Percentiles rank a stretch among this genome's conserved stretches.
Conservation (phyloP, 2,888 invertebrate genomes). For the Carpatolechia fugitivella region DNA sequence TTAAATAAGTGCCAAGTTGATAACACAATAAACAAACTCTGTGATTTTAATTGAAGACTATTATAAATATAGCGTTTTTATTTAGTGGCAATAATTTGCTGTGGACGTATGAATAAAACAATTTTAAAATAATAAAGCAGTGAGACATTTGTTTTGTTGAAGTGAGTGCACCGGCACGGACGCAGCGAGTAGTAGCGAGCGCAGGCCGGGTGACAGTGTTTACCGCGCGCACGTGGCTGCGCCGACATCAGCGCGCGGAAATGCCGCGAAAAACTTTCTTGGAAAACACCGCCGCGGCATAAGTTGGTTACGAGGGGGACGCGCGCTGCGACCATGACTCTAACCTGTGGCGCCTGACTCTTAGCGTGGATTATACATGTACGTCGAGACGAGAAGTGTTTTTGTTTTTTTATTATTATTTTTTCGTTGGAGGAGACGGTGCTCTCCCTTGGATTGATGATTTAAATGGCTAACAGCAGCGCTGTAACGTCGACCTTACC, state of each 20-base stretch:
- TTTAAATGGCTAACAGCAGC: conserved; percentile 77
- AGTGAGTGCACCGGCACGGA: conserved; percentile 19
- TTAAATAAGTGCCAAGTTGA: conserved; percentile 65
- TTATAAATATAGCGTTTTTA: conserved; percentile 40
- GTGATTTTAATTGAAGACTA: conserved; percentile 53
- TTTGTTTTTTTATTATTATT: conserved; percentile 72
- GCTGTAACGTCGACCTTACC: conserved; percentile 76
- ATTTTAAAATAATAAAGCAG: conserved; percentile 37
- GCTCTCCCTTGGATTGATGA: conserved; percentile 68
- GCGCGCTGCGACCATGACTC: conserved; percentile 57
- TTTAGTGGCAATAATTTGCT: conserved; percentile 43
- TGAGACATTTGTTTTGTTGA: conserved; percentile 24
- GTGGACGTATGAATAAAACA: conserved; percentile 41
- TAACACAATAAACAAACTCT: conserved; percentile 39
- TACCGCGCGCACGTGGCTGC: conserved; percentile 70
- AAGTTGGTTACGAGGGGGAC: conserved; percentile 50
- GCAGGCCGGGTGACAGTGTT: conserved; percentile 43
- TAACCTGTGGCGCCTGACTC: conserved; percentile 66
- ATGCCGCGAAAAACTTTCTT: conserved; percentile 77
- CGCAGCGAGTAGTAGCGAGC: conserved; percentile 11
- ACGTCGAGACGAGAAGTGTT: conserved; percentile 60
- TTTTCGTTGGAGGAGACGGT: conserved; percentile 76
- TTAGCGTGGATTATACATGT: conserved; percentile 61
- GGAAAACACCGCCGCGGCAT: conserved; percentile 60
- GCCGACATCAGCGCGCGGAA: conserved; percentile 61